phyloP scores from a whole-genome alignment of 2,888 invertebrate genomes.

The Pristionchus japonicus region DNA sequence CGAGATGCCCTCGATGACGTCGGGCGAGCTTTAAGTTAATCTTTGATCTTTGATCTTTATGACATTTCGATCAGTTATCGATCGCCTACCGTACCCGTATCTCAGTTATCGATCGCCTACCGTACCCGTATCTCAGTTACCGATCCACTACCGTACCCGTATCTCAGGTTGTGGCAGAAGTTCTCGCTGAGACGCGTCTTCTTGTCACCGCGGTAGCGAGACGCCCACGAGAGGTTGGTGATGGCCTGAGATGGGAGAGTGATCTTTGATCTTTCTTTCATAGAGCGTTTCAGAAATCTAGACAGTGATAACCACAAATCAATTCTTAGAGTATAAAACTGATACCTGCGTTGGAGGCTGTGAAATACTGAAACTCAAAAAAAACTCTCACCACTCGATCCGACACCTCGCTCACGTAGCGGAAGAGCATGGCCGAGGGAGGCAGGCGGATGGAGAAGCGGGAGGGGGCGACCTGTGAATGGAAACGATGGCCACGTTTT shows the following conservation, averaged over 20 bases:
- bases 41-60: neutral
- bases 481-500: neutral
- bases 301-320: no score
- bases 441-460: neutral
- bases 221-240: neutral
- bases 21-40: neutral
- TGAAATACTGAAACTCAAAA: no score
- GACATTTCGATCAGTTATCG: neutral
- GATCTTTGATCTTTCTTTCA: neutral
- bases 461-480: neutral
- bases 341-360: no score
- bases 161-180: neutral
- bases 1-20: neutral
- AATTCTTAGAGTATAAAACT: no score
- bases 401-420: slow-evolving; percentile 5
- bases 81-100: neutral
- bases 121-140: neutral
- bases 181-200: neutral
- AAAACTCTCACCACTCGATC: slow-evolving; percentile 35
- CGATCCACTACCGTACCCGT: neutral
- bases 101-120: neutral
- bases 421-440: neutral
- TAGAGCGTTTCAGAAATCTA: no score
- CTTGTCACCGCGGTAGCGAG: neutral
- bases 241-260: neutral